Conservation (phyloP, 2,888 invertebrate genomes). For the Tetanocera ferruginea region DNA sequence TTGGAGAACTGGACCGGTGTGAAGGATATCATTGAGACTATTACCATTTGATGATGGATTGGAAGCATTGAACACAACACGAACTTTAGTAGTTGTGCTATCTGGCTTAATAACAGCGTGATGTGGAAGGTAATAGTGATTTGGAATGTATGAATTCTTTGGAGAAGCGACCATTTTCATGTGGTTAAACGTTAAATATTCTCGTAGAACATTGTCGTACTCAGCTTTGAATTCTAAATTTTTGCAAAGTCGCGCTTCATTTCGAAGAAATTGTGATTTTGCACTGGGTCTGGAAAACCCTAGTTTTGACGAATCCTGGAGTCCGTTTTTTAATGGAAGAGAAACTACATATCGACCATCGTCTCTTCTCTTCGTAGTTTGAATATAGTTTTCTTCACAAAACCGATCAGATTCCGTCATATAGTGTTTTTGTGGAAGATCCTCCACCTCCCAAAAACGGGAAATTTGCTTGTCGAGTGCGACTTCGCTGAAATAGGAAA, state of each 20-base stretch:
- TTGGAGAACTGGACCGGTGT: background rate
- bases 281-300: background rate
- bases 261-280: background rate
- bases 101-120: background rate
- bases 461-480: too few relatives aligned
- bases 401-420: too few relatives aligned
- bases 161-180: background rate
- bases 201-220: background rate
- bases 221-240: background rate
- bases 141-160: background rate
- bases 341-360: too few relatives aligned
- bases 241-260: slow-evolving; percentile 6
- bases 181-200: background rate
- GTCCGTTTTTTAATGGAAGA: too few relatives aligned
- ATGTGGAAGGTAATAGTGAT: background rate
- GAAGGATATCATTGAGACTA: background rate
- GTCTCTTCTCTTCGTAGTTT: too few relatives aligned
- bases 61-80: too few relatives aligned
- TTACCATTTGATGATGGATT: background rate
- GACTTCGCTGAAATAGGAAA: too few relatives aligned
- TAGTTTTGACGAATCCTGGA: background rate
- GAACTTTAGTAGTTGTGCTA: too few relatives aligned
- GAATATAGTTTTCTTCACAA: too few relatives aligned
- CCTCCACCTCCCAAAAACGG: too few relatives aligned
- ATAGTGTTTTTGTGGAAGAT: too few relatives aligned